Evolutionary conservation across 2,113 vertebrate species (phyloP), one percentile per base, ranked within the genome.

Genomic region (Monopterus albus): DNA sequence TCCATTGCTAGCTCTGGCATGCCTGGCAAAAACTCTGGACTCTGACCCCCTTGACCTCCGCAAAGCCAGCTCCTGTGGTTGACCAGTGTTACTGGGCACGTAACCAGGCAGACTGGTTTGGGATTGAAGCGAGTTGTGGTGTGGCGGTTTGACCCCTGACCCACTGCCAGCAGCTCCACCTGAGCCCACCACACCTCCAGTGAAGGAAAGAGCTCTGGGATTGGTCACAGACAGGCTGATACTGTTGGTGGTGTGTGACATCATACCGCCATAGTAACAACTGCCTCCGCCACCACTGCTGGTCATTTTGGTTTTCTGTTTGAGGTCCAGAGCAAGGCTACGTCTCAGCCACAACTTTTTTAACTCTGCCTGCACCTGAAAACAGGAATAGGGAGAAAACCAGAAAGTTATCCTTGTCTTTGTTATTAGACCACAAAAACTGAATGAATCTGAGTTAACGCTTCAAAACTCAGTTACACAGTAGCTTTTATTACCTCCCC

Each of bases 171-270:
- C 35, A 21, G 15, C 55, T 11, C 76, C 81, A 13, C 52, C 81
- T 38, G 74, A 82, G 46, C 72, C 46, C 11, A 50, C 31, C 7
- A 36, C 70, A 0, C 74, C 81, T 17, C 77, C 77, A 5, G 68
- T 65, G 31, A 83, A 74, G 29, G 87, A 59, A 1, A 88, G 57
- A 6, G 78, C 77, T 60, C 89, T 86, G 78, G 86, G 72, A 40
- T 89, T 84, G 23, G 80, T 49, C 9, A 87, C 85, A 11, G 91
- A 92, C 25, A 91, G 33, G 72, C 90, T 93, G 56, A 95, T 59
- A 2, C 94, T 95, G 83, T 94, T 94, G 79, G 94, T 93, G 72
- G 91, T 86, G 66, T 94, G 93, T n/a, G 94, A 95, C 89, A 93
- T 91, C 89, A 93, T 93, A 52, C 91, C 92, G 4, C 94, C 94